Percentiles rank a stretch among this genome's conserved stretches.
Evolutionary conservation across 2,888 invertebrate species (phyloP).

Genomic region (Aporophyla lueneburgensis): DNA sequence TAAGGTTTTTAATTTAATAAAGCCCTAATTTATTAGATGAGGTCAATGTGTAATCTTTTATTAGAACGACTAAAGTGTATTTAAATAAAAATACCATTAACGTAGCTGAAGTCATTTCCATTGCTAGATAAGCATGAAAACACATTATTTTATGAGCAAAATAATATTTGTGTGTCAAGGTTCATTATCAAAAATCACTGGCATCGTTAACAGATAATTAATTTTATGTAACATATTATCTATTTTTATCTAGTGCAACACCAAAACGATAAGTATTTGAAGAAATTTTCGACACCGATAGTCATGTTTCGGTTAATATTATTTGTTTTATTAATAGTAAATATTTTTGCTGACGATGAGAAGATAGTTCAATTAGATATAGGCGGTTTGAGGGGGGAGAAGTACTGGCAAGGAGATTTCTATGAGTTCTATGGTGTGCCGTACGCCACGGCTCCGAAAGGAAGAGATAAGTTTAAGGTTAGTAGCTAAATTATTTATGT

Average conservation of each 20-base stretch:
- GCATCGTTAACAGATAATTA: constrained; percentile 63
- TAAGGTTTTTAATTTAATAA: too few relatives aligned
- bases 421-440: constrained; percentile 86
- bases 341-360: constrained; percentile 66
- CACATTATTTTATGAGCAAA: constrained; percentile 7
- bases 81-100: too few relatives aligned
- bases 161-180: constrained; percentile 31
- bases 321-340: constrained; percentile 68
- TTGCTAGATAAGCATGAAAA: not conserved
- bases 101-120: not conserved
- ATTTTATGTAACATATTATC: constrained; percentile 55
- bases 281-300: constrained; percentile 42
- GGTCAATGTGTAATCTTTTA: too few relatives aligned
- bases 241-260: constrained; percentile 39
- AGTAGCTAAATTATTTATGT: not conserved
- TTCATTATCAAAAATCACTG: constrained; percentile 58
- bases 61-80: too few relatives aligned
- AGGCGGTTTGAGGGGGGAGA: constrained; percentile 80
- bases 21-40: too few relatives aligned
- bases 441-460: constrained; percentile 82
- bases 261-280: constrained; percentile 55
- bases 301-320: constrained; percentile 74
- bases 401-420: constrained; percentile 86
- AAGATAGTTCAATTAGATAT: constrained; percentile 76
- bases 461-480: constrained; percentile 84